Evolutionary conservation across 2,113 vertebrate genomes (phyloP), one percentile per base, ranked within the genome.

Genomic region (Ellobius talpinus): DNA sequence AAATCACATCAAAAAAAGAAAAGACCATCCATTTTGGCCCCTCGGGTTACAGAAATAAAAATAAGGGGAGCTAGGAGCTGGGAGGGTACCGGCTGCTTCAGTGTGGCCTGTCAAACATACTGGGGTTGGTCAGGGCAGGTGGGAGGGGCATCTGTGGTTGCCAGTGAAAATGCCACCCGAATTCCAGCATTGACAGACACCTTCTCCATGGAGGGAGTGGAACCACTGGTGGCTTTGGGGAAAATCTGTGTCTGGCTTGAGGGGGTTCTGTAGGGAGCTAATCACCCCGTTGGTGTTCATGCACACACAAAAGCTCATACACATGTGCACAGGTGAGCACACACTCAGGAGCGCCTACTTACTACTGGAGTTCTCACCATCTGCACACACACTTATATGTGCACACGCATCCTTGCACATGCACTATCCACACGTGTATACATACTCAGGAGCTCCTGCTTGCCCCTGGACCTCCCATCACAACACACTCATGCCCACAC

Each of bases 381-480:
- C 1, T 26, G 55, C 21, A 12, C 74, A 58, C 10, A 4, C 33
- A 58, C 31, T 58, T 21, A 55, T 13, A 58, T 3, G 12, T 24
- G 23, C 55, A 85, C 3, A 31, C 2, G n/a, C 17, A 36, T 61
- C 79, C 52, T 82, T 81, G 1, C 14, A 4, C 19, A 82, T 0
- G 14, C 11, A 55, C 33, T 52, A 8, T 95, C 97, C 97, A 97
- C 96, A 97, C 29, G 68, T 13, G 5, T 2, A 14, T 96, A 97
- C 97, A 97, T 97, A 97, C 98, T 88, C 93, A 96, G 90, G 95
- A 86, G 77, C 85, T 19, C 82, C 92, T 96, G 97, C 94, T 91
- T 95, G 97, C 86, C 96, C 50, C 61, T 29, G 85, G 86, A 74
- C 77, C 77, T 93, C 95, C 93, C 96, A 96, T 96, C 97, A 95